A percentile compares a stretch with the other conserved stretches of the same genome.
Evolutionary conservation across 2,888 invertebrate species (phyloP).

Genomic region (Drosophila atripex): DNA sequence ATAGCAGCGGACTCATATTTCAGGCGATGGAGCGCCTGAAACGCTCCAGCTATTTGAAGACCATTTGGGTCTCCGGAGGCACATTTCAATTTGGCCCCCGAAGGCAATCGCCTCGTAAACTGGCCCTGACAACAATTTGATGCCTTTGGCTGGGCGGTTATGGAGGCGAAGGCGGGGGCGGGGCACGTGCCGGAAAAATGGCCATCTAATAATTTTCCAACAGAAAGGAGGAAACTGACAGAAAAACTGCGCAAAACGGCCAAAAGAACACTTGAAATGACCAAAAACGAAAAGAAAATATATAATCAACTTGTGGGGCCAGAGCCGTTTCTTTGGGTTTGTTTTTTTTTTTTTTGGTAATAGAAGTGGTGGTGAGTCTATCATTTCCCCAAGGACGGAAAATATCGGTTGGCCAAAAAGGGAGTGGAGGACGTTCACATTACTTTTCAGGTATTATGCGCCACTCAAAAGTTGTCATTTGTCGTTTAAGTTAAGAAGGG

Average conservation of each 20-base stretch:
- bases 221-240: constrained; percentile 31
- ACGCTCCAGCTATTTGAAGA: constrained; percentile 19
- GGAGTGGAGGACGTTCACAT: constrained; percentile 10
- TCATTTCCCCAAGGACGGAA: constrained; percentile 43
- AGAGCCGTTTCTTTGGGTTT: constrained; percentile 13
- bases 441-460: constrained; percentile 55
- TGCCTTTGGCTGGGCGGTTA: constrained; percentile 17
- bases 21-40: constrained; percentile 5
- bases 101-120: constrained; percentile 57
- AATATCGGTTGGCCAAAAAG: constrained; percentile 42
- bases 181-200: constrained; percentile 66
- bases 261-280: constrained; percentile 42
- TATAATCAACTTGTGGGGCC: constrained; percentile 60
- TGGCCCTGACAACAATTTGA: constrained; percentile 54
- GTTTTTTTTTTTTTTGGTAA: constrained; percentile 22
- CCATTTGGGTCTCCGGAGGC: constrained; percentile 51
- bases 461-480: constrained; percentile 42
- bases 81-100: constrained; percentile 67
- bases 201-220: constrained; percentile 63
- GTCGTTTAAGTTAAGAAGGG: constrained; percentile 26
- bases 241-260: constrained; percentile 39
- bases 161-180: constrained; percentile 8
- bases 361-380: constrained; percentile 19
- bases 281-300: constrained; percentile 35
- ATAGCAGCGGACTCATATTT: constrained; percentile 13